phyloP scores from a whole-genome alignment of 2,888 invertebrate species.

The Lissocephala sabroskyi region DNA sequence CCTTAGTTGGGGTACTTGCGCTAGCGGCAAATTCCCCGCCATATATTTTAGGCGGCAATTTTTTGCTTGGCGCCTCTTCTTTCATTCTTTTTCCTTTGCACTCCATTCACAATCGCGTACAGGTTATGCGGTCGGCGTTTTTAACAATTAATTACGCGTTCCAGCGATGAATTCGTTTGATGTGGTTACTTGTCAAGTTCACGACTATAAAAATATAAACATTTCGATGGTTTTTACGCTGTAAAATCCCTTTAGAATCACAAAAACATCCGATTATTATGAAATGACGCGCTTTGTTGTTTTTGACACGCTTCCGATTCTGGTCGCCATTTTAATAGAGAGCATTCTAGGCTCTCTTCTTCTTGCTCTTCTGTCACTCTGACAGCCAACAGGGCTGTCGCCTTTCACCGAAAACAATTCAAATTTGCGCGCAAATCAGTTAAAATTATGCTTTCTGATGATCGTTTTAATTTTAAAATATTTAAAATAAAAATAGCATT shows the following conservation, averaged over 20 bases:
- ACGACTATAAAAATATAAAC: constrained; percentile 28
- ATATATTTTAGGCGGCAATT: constrained; percentile 70
- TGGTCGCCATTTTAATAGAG: constrained; percentile 59
- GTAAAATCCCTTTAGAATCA: constrained; percentile 12
- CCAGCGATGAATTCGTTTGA: constrained; percentile 14
- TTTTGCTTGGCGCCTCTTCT: constrained; percentile 70
- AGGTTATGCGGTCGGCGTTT: constrained; percentile 69
- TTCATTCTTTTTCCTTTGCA: constrained; percentile 66
- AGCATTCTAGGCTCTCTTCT: constrained; percentile 44
- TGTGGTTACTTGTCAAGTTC: constrained; percentile 26
- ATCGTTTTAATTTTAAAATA: too few relatives aligned
- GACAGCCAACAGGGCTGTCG: too few relatives aligned
- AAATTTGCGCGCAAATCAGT: too few relatives aligned
- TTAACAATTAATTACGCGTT: constrained; percentile 32
- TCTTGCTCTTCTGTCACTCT: too few relatives aligned
- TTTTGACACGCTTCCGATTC: constrained; percentile 64
- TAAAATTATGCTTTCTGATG: too few relatives aligned
- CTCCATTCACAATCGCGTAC: constrained; percentile 60
- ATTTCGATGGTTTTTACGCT: constrained; percentile 31
- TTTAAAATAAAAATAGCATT: constrained; percentile 48
- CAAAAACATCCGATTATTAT: constrained; percentile 59
- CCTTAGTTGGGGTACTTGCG: constrained; percentile 56
- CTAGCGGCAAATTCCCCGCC: constrained; percentile 43
- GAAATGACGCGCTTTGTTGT: constrained; percentile 69
- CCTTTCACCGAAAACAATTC: too few relatives aligned